Percentiles rank a stretch among this genome's conserved stretches.
phyloP scores from a whole-genome alignment of 2,797 vertebrate genomes.

The Ctenopoma multispine region DNA sequence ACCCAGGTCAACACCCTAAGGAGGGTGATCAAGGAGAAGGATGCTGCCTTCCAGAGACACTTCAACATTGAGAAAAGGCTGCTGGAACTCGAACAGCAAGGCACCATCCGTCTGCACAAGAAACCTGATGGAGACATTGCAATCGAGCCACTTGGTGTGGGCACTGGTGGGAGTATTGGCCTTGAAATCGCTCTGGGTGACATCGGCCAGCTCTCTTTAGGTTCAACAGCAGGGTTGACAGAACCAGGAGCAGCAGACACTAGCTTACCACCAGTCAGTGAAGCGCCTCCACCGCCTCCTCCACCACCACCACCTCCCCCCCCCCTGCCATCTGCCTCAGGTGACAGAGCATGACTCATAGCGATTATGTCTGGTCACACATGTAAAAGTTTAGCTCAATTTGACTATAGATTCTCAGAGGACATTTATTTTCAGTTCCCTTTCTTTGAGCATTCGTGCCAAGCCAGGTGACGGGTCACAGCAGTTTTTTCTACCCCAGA shows the following conservation, averaged over 20 bases:
- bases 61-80: constrained; percentile 87
- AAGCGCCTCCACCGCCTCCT: constrained; percentile 87
- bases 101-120: constrained; percentile 84
- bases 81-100: constrained; percentile 83
- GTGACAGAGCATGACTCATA: constrained; percentile 74
- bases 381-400: constrained; percentile 49
- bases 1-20: constrained; percentile 94
- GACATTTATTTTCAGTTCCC: constrained; percentile 59
- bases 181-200: constrained; percentile 71
- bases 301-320: constrained; percentile 87
- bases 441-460: constrained; percentile 35
- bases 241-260: constrained; percentile 69
- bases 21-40: constrained; percentile 95
- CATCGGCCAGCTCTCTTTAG: constrained; percentile 62
- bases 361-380: constrained; percentile 39
- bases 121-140: constrained; percentile 84
- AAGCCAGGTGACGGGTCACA: constrained; percentile 55
- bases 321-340: constrained; percentile 84
- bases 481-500: constrained; percentile 51
- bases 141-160: constrained; percentile 77
- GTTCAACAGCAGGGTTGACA: constrained; percentile 53
- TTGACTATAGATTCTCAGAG: constrained; percentile 4
- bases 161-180: constrained; percentile 32
- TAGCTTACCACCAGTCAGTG: constrained; percentile 78
- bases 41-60: constrained; percentile 91